Evolutionary conservation across 2,888 invertebrate genomes (phyloP).

Genomic region (Spodoptera exigua): DNA sequence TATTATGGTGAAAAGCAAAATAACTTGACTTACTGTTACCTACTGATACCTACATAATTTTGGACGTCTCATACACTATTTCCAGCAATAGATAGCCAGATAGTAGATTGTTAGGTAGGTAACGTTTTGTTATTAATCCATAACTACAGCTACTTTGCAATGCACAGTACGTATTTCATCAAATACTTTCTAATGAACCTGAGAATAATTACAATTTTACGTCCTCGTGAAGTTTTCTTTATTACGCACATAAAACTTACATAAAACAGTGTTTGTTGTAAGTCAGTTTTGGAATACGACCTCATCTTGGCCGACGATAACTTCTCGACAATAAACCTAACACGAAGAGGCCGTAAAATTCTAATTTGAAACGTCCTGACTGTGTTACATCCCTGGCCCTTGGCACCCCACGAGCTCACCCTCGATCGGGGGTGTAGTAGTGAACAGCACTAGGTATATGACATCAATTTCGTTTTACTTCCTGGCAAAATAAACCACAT

Average conservation of each 20-base stretch:
- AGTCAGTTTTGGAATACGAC: conserved; percentile 86
- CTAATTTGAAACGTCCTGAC: conserved; percentile 81
- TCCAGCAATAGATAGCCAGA: too few relatives aligned
- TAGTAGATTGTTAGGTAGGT: too few relatives aligned
- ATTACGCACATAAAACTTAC: conserved; percentile 81
- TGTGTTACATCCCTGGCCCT: conserved; percentile 54
- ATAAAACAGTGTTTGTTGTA: conserved; percentile 86
- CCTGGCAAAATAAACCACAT: conserved; percentile 4
- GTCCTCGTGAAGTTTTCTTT: conserved; percentile 72
- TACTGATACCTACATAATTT: conserved; percentile 1
- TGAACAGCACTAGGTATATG: conserved; percentile 31
- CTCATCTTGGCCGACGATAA: conserved; percentile 86
- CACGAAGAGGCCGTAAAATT: conserved; percentile 88
- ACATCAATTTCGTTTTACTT: not conserved
- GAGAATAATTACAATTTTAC: conserved; percentile 60
- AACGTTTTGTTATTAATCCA: too few relatives aligned
- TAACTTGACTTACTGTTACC: not conserved
- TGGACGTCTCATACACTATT: not conserved
- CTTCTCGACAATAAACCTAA: conserved; percentile 87
- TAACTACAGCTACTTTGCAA: not conserved
- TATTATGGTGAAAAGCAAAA: conserved; percentile 29
- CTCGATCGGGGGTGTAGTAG: conserved; percentile 47
- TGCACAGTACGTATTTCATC: conserved; percentile 32
- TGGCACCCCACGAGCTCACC: conserved; percentile 62
- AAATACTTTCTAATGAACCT: conserved; percentile 48